These are phyloP conservation scores for Phylloscopus collybita DNA, from an alignment of 2,797 vertebrate genomes.

Conservation along the genomic window DNA sequence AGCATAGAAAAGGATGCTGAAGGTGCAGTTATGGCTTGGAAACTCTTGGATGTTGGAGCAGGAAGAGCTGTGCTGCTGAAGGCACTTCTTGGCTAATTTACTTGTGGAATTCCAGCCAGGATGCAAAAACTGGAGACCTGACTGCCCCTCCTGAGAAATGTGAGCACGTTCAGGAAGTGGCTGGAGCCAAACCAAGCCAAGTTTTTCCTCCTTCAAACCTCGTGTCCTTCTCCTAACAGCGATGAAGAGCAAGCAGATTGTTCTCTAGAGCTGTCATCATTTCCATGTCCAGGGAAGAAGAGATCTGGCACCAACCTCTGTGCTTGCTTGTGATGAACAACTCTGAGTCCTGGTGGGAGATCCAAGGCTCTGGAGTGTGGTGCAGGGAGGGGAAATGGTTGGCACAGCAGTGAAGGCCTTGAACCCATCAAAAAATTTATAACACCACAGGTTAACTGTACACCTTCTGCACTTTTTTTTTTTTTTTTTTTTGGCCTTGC, in stretches of 20 bases:
- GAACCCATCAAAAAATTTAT: neutral
- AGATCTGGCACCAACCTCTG: neutral
- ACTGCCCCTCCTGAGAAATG: neutral
- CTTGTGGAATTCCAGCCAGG: neutral
- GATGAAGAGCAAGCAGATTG: neutral
- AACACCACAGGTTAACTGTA: rapidly evolving
- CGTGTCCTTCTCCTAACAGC: neutral
- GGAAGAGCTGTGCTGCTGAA: neutral
- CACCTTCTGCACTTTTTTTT: neutral
- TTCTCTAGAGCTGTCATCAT: neutral
- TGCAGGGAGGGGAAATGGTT: neutral
- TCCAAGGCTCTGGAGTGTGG: neutral
- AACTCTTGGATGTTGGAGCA: neutral
- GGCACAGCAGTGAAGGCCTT: neutral
- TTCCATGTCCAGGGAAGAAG: neutral
- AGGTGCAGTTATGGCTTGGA: neutral
- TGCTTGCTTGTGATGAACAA: neutral
- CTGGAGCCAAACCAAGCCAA: neutral
- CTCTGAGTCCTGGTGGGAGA: neutral
- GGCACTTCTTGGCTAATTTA: neutral
- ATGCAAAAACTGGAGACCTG: neutral
- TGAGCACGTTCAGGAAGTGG: neutral
- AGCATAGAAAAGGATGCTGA: neutral
- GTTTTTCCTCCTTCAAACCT: neutral
- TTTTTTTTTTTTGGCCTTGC: neutral